Base-by-base conservation (phyloP, 2,888 invertebrate species). In the Ariolimax columbianus region DNA sequence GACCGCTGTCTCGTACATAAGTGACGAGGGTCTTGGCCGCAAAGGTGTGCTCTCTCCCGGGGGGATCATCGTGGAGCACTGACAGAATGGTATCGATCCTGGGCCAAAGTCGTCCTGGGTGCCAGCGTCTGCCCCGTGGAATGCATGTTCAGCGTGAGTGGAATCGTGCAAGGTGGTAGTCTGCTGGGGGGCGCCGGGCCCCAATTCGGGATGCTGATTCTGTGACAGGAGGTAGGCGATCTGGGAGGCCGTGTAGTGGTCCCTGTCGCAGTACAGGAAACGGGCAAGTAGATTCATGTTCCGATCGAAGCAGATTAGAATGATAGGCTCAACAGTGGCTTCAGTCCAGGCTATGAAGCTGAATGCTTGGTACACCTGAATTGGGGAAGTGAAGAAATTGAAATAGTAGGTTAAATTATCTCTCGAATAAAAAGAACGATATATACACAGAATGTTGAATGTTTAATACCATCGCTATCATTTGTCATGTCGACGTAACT, bases 341-440 rank as follows among this genome's bases (percentile, higher is more conserved):
- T 94, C 93, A 17, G 93, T 92, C 94, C 94, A 94, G 26, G 93
- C 94, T 66, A 94, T 91, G 87, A 94, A 93, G 59, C 93, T 93
- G 85, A 94, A 91, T 38, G 93, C 90, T 87, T 93, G 93, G 90
- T 94, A 94, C 23, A 94, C 91, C 84, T 84, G 75, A 11, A 63
- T 23, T 6, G 40, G 59, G 47, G 40, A 51, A 33, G 9, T 11
- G 73, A 73, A n/a, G n/a, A 19, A 73, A 23, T n/a, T 26, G 23
- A 43, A 73, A 14, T n/a, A 43, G 23, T 23, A 73, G 38, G 38
- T 14, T 14, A 73, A n/a, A n/a, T n/a, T n/a, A n/a, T n/a, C n/a
- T n/a, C n/a, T n/a, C n/a, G n/a, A n/a, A n/a, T n/a, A n/a, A n/a
- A n/a, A n/a, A n/a, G n/a, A n/a, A n/a, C n/a, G n/a, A n/a, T n/a